Percentiles rank a stretch among this genome's conserved stretches.
Conservation (phyloP, 2,888 invertebrate genomes). For the Dryococelus australis region DNA sequence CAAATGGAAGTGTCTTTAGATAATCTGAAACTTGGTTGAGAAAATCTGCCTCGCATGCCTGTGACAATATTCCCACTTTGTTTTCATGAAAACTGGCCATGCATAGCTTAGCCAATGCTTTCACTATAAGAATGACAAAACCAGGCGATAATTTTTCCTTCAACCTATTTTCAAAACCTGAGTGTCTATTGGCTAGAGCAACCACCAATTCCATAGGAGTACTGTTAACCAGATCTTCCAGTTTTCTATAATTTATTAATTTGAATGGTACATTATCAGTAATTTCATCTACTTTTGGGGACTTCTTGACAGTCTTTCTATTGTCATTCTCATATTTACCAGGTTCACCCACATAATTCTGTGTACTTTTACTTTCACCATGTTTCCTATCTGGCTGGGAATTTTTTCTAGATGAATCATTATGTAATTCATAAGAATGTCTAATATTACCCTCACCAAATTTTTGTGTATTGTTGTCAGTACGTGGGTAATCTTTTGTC, state of each 20-base stretch:
- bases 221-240: not conserved
- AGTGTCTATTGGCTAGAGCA: constrained; percentile 21
- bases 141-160: constrained; percentile 21
- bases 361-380: not conserved
- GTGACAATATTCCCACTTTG: constrained; percentile 17
- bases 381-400: not conserved
- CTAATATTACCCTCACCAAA: not conserved
- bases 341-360: not conserved
- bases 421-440: not conserved
- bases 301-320: not conserved
- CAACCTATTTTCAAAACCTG: constrained; percentile 12
- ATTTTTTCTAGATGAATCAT: not conserved
- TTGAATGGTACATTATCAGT: not conserved
- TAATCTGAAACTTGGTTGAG: constrained; percentile 21
- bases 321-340: not conserved
- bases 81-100: not conserved
- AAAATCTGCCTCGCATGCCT: constrained; percentile 17
- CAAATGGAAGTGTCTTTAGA: constrained; percentile 18
- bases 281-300: not conserved
- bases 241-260: constrained; percentile 21
- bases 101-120: constrained; percentile 25
- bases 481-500: not conserved
- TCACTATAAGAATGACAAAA: not conserved
- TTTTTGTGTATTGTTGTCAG: not conserved
- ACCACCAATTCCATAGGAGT: constrained; percentile 3